These are phyloP conservation scores for Actinia equina DNA, from an alignment of 64 coral and sea anemone species.

Conservation along the genomic window DNA sequence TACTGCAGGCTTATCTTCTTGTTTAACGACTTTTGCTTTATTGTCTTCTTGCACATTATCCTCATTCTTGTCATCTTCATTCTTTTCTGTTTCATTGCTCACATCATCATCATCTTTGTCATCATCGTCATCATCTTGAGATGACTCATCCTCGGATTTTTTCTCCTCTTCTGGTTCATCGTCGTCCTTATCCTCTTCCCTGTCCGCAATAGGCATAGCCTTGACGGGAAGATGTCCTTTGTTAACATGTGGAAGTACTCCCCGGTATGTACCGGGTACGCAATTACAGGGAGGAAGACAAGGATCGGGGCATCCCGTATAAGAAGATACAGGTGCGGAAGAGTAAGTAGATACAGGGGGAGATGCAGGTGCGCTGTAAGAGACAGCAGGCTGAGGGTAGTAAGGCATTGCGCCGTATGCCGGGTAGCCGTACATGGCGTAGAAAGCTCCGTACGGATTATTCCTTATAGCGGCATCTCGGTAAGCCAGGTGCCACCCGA, in stretches of 20 bases:
- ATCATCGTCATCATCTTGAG: not conserved
- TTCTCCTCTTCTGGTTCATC: slow-evolving; percentile 25
- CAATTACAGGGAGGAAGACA: slow-evolving; percentile 5
- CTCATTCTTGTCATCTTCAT: not conserved
- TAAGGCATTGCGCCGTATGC: not conserved
- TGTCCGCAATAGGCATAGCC: not conserved
- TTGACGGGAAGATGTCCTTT: slow-evolving; percentile 7
- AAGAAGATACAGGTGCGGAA: not conserved
- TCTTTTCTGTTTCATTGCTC: not conserved
- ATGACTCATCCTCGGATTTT: not conserved
- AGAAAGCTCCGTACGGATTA: slow-evolving; percentile 30
- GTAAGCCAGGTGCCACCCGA: slow-evolving; percentile 66
- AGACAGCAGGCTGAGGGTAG: not conserved
- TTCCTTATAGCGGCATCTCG: slow-evolving; percentile 28
- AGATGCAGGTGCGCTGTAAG: not conserved
- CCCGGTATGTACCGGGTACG: slow-evolving; percentile 1
- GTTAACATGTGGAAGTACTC: slow-evolving; percentile 12
- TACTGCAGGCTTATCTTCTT: not conserved
- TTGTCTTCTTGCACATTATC: not conserved
- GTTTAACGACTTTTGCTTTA: not conserved
- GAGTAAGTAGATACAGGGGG: not conserved
- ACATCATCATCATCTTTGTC: slow-evolving; percentile 12
- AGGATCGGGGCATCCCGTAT: slow-evolving; percentile 1
- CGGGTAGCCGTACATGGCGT: slow-evolving; percentile 42
- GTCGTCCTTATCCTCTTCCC: slow-evolving; percentile 26